Evolutionary conservation across 2,113 vertebrate species (phyloP), one percentile per base, ranked within the genome.

Genomic region (Saguinus midas): DNA sequence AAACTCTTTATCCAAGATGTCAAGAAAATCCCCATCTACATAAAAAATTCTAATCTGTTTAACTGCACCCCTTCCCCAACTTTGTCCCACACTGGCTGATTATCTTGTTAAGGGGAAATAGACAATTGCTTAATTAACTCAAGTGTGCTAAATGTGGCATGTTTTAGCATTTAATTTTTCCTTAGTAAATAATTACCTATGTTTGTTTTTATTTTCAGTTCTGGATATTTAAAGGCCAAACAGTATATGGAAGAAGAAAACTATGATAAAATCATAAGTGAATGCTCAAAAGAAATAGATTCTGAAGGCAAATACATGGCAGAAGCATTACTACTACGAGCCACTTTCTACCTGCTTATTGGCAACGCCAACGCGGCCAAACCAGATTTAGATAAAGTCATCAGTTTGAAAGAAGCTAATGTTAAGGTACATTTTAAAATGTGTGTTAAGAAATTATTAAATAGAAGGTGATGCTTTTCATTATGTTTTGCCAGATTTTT

Each of bases 201-300:
- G 50, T 93, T 97, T 92, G 92, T 66, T 81, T 95, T 98, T 95
- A 73, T 94, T 97, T 99, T 98, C 98, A 99, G 99, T 97, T 99
- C 99, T 95, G 99, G 99, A 75, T 99, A 99, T 98, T 98, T 99
- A 98, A 99, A 99, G 98, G 99, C 99, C 68, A 99, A 99, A 98
- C 99, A 99, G 97, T 99, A 99, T 98, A 99, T 99, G 99, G 99
- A 99, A 97, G 99, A 99, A 98, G 99, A 99, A 98, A 99, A 99
- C 97, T 99, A 99, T 58, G 99, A 99, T 98, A 99, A 99, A 98
- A 99, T 99, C 96, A 99, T 99, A 98, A 99, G 99, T 61, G 99
- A 99, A 98, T 99, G 99, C 98, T 99, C 99, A 95, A 99, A 99
- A 99, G 99, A 99, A 99, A 98, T 99, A 17, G 99, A 99, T 76